A percentile compares a stretch with the other conserved stretches of the same genome.
phyloP scores from a whole-genome alignment of 30 jellyfish, hydroid and myxozoan species.

The Cassiopea xamachana region DNA sequence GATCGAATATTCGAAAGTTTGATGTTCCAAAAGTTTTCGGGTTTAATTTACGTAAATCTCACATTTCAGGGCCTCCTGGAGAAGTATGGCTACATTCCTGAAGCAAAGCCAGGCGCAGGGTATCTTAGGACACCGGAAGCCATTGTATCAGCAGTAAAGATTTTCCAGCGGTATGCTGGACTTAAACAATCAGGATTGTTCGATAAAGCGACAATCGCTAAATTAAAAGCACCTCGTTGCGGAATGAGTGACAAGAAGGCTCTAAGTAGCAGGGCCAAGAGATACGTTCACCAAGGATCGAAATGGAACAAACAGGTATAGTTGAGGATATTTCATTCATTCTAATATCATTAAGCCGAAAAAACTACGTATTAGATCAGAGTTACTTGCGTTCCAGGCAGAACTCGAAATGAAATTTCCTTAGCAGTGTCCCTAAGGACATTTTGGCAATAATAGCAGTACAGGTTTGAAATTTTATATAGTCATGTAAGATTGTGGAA shows the following conservation, averaged over 20 bases:
- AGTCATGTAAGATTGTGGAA: too few relatives aligned
- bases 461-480: too few relatives aligned
- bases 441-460: too few relatives aligned
- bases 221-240: conserved; percentile 80
- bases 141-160: conserved; percentile 49
- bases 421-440: too few relatives aligned
- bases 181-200: conserved; percentile 63
- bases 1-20: neutral
- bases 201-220: conserved; percentile 61
- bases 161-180: conserved; percentile 80
- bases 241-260: conserved; percentile 79
- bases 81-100: conserved; percentile 73
- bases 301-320: conserved; percentile 82
- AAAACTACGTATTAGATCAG: too few relatives aligned
- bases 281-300: conserved; percentile 88
- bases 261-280: conserved; percentile 30
- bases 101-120: conserved; percentile 58
- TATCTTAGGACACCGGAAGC: conserved; percentile 46
- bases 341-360: neutral
- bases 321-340: neutral
- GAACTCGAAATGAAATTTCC: too few relatives aligned
- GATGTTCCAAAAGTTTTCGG: neutral
- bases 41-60: neutral
- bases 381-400: too few relatives aligned
- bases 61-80: conserved; percentile 19